Evolutionary conservation across 2,797 vertebrate genomes (phyloP).

Genomic region (Typhlichthys eigenmanni): DNA sequence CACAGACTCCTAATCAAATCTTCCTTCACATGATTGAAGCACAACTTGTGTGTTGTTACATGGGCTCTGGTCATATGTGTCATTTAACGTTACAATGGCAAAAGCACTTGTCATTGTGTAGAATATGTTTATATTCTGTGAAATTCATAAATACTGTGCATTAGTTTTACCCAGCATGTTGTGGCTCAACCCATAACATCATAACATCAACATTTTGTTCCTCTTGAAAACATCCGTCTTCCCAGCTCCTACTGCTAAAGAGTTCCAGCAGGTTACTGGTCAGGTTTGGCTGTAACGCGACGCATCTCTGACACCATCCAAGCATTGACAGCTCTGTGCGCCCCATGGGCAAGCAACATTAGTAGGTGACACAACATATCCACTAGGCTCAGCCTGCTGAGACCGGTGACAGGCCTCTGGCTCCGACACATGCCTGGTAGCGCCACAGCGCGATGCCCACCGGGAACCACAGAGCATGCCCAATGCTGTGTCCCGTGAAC

Average conservation of each 20-base stretch:
- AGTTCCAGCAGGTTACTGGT: slow-evolving; percentile 41
- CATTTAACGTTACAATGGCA: too few species aligned
- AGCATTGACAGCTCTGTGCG: slow-evolving; percentile 31
- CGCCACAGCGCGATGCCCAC: neutral
- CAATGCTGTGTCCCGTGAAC: neutral
- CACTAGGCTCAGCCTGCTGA: slow-evolving; percentile 21
- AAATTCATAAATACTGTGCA: too few species aligned
- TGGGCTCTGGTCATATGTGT: neutral
- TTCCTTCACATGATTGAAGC: slow-evolving; percentile 34
- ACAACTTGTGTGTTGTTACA: neutral
- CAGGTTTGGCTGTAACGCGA: slow-evolving; percentile 31
- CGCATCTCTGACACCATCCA: slow-evolving; percentile 23
- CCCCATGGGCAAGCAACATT: slow-evolving; percentile 37
- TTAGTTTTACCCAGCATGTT: too few species aligned
- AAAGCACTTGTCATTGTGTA: too few species aligned
- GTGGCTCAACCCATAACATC: too few species aligned
- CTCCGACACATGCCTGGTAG: slow-evolving; percentile 20
- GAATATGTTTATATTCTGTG: too few species aligned
- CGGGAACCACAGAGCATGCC: slow-evolving; percentile 20
- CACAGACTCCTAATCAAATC: slow-evolving; percentile 41
- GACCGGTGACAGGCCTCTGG: slow-evolving; percentile 34
- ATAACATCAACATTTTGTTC: too few species aligned
- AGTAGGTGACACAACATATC: slow-evolving; percentile 14
- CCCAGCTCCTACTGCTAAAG: neutral
- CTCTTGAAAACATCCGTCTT: slow-evolving; percentile 39